These are phyloP conservation scores for Plestiodon gilberti DNA, from an alignment of 2,113 vertebrate species.

Conservation along the genomic window DNA sequence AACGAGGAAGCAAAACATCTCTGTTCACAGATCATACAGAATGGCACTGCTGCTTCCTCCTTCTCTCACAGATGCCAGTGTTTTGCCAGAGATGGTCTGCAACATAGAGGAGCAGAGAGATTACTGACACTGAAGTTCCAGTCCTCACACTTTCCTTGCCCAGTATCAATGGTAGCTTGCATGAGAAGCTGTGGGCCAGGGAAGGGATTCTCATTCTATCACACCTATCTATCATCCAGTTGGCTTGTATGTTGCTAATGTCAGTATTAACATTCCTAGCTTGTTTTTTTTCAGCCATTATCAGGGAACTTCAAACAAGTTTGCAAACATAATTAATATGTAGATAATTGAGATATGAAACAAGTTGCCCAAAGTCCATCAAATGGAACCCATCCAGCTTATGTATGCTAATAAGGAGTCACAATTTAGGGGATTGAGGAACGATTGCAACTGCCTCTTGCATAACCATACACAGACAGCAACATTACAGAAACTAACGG, in stretches of 20 bases:
- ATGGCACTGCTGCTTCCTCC: too few relatives aligned
- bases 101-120: neutral
- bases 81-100: neutral
- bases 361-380: neutral
- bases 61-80: neutral
- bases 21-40: neutral
- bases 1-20: neutral
- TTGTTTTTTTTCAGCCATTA: neutral
- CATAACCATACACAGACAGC: neutral
- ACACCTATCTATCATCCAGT: too few relatives aligned
- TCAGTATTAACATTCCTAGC: neutral
- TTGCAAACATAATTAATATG: neutral
- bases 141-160: neutral
- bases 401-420: neutral
- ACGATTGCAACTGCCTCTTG: neutral
- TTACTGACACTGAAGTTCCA: neutral
- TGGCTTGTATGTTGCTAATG: neutral
- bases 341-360: neutral
- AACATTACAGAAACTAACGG: neutral
- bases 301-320: neutral
- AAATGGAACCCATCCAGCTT: neutral
- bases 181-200: neutral
- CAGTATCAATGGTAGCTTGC: neutral
- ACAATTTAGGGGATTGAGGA: neutral
- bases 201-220: neutral